phyloP scores from a whole-genome alignment of 2,888 invertebrate species.

The Nudaria mundana region DNA sequence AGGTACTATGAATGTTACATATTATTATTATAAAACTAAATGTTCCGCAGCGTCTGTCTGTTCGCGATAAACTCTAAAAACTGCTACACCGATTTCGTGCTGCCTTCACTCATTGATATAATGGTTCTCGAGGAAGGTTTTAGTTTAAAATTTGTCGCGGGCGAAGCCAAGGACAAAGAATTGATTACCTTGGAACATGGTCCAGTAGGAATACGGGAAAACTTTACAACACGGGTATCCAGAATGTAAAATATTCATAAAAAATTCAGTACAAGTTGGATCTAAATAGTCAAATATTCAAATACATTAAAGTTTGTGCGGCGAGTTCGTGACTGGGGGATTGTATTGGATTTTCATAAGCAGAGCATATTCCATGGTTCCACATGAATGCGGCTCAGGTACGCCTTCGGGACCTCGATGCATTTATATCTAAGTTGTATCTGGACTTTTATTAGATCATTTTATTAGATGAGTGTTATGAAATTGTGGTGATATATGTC shows the following conservation, averaged over 20 bases:
- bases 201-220: no score
- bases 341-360: constrained; percentile 51
- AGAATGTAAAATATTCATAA: background rate
- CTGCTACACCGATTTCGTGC: no score
- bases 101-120: no score
- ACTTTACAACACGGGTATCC: no score
- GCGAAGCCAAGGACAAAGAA: no score
- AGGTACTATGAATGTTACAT: no score
- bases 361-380: constrained; percentile 26
- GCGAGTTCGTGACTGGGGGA: constrained; percentile 11
- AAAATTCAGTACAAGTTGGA: background rate
- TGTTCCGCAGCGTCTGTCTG: no score
- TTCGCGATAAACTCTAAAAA: no score
- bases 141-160: no score
- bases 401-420: constrained; percentile 34
- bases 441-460: constrained; percentile 27
- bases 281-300: constrained; percentile 3
- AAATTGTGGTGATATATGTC: constrained; percentile 20
- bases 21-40: no score
- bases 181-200: no score
- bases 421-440: constrained; percentile 35
- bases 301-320: constrained; percentile 23
- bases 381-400: constrained; percentile 34
- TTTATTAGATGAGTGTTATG: constrained; percentile 19
- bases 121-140: no score